A percentile compares a stretch with the other conserved stretches of the same genome.
Evolutionary conservation across 2,113 vertebrate genomes (phyloP).

Genomic region (Nannospalax galili): DNA sequence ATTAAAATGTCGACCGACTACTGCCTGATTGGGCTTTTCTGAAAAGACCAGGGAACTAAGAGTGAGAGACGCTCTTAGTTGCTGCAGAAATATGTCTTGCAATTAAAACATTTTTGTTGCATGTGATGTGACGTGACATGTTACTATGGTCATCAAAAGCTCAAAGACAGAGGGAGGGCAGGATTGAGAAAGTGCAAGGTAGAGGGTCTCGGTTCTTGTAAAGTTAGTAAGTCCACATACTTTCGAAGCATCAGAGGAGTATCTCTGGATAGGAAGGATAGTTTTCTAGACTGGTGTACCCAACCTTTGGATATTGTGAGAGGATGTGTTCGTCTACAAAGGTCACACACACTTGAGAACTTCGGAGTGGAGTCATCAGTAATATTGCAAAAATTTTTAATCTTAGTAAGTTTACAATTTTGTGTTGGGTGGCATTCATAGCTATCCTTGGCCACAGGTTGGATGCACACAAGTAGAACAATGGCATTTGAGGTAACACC

Average conservation of each 20-base stretch:
- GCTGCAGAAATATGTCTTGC: background rate
- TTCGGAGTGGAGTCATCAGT: background rate
- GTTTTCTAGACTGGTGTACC: background rate
- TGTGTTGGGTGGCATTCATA: background rate
- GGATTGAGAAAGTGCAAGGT: too few relatives aligned
- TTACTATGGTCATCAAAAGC: too few relatives aligned
- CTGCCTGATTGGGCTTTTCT: background rate
- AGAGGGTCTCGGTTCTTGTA: too few relatives aligned
- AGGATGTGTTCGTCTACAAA: background rate
- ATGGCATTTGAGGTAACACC: background rate
- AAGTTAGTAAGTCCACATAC: background rate
- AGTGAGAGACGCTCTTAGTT: background rate
- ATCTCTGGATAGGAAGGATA: background rate
- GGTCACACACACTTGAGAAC: background rate
- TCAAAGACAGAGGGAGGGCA: too few relatives aligned
- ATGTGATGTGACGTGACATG: background rate
- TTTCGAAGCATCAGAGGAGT: background rate
- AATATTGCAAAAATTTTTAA: background rate
- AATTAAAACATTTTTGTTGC: background rate
- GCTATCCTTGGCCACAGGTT: background rate
- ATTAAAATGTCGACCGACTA: background rate
- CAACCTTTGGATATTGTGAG: background rate
- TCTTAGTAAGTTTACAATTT: background rate
- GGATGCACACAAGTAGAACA: background rate
- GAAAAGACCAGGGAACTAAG: background rate